Conservation (phyloP, 2,888 invertebrate genomes). For the Amphiduros pacificus region DNA sequence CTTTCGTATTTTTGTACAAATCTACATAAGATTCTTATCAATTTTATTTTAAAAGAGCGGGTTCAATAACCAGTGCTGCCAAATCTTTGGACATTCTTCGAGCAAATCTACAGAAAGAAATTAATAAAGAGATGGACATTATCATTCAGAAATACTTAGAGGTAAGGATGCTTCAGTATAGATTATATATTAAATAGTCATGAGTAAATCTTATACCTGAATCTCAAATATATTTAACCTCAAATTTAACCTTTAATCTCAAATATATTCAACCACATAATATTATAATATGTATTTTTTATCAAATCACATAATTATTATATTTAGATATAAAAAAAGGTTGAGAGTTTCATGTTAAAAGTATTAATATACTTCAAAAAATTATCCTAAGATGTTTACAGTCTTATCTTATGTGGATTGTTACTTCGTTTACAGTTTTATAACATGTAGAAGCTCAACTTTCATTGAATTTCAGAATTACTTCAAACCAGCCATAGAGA, state of each 20-base stretch:
- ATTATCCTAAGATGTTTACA: too few species aligned
- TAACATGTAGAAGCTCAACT: not conserved
- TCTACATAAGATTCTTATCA: not conserved
- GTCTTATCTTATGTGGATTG: too few species aligned
- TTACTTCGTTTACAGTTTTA: too few species aligned
- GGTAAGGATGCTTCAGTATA: slow-evolving; percentile 59
- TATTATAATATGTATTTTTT: too few species aligned
- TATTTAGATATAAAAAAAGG: too few species aligned
- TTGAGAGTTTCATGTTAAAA: too few species aligned
- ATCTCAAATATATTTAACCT: too few species aligned
- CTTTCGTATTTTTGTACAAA: not conserved
- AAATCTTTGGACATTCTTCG: slow-evolving; percentile 76
- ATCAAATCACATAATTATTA: too few species aligned
- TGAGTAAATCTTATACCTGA: too few species aligned
- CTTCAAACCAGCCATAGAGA: slow-evolving; percentile 78
- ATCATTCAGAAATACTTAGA: slow-evolving; percentile 78
- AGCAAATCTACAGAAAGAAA: slow-evolving; percentile 75
- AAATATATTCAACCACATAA: too few species aligned
- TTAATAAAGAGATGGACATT: slow-evolving; percentile 77
- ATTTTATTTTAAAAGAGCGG: slow-evolving; percentile 36
- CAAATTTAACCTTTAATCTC: too few species aligned
- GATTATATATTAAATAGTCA: not conserved
- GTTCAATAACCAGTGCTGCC: slow-evolving; percentile 66
- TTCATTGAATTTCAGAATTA: slow-evolving; percentile 66
- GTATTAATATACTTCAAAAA: too few species aligned